Evolutionary conservation across 2,113 vertebrate genomes (phyloP).

Genomic region (Chelonoidis abingdonii): DNA sequence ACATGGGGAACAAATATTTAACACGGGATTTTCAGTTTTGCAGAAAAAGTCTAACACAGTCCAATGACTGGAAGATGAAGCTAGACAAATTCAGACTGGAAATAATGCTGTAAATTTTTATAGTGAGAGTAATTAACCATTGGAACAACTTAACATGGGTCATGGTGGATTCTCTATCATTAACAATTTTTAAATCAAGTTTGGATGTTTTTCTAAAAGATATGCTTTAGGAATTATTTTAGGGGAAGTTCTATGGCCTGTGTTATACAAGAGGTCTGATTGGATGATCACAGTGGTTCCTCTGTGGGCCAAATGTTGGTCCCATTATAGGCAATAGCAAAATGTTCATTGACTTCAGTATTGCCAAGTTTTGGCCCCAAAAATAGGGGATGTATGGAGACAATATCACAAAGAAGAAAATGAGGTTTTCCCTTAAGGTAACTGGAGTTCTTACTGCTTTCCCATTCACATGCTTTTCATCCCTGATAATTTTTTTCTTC

Average conservation of each 20-base stretch:
- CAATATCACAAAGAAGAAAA: not conserved
- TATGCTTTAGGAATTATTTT: not conserved
- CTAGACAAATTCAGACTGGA: not conserved
- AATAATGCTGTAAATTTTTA: not conserved
- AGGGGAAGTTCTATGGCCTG: not conserved
- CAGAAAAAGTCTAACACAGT: not conserved
- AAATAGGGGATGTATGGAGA: not conserved
- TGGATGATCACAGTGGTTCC: not conserved
- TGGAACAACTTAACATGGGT: not conserved
- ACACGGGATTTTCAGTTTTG: not conserved
- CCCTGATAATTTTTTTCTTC: not conserved
- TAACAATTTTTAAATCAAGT: not conserved
- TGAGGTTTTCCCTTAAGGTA: not conserved
- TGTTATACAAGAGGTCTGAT: not conserved
- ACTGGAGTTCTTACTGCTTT: not conserved
- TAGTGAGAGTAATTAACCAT: not conserved
- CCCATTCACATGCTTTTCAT: not conserved
- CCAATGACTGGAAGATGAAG: not conserved
- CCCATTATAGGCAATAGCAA: not conserved
- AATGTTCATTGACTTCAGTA: slow-evolving; percentile 27
- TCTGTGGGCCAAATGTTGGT: slow-evolving; percentile 21
- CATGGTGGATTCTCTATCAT: not conserved
- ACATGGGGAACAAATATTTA: not conserved
- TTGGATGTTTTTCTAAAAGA: not conserved
- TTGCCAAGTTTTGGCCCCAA: not conserved